phyloP scores from a whole-genome alignment of 2,888 invertebrate genomes.

The Minunthozetes semirufus region DNA sequence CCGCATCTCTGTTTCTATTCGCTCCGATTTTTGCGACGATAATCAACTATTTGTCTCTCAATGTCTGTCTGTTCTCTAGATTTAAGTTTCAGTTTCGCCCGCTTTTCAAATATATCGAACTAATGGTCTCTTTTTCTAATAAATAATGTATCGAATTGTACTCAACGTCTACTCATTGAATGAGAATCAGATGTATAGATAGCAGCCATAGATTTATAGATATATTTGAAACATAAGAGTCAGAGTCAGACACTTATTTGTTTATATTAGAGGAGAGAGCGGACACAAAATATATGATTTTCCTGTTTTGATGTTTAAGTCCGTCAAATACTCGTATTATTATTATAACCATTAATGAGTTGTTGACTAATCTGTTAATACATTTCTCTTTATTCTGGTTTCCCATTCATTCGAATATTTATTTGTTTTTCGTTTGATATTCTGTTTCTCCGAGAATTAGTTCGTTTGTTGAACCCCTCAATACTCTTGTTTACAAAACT shows the following conservation, averaged over 20 bases:
- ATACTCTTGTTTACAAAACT: too few relatives aligned
- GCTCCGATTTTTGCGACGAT: neutral
- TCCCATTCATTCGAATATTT: neutral
- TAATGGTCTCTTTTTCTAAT: conserved; percentile 9
- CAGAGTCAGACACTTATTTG: neutral
- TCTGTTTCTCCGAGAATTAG: neutral
- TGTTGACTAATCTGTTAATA: neutral
- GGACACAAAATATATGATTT: neutral
- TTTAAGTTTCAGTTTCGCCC: neutral
- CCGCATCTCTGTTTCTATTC: neutral
- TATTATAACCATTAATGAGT: neutral
- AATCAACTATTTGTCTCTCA: neutral
- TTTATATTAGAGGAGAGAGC: too few relatives aligned
- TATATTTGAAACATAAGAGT: neutral
- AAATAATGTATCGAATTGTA: conserved; percentile 12
- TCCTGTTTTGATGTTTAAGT: neutral
- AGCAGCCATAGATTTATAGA: neutral
- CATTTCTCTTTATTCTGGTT: neutral
- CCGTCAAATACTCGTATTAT: neutral
- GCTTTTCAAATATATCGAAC: neutral
- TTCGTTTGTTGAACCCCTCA: neutral
- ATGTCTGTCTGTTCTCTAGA: neutral
- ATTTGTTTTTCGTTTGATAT: neutral
- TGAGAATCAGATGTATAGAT: too few relatives aligned
- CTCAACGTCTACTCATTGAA: neutral